A percentile compares a stretch with the other conserved stretches of the same genome.
Conservation (phyloP, 1,140 invertebrate species). For the Lasaia peninsularis region DNA sequence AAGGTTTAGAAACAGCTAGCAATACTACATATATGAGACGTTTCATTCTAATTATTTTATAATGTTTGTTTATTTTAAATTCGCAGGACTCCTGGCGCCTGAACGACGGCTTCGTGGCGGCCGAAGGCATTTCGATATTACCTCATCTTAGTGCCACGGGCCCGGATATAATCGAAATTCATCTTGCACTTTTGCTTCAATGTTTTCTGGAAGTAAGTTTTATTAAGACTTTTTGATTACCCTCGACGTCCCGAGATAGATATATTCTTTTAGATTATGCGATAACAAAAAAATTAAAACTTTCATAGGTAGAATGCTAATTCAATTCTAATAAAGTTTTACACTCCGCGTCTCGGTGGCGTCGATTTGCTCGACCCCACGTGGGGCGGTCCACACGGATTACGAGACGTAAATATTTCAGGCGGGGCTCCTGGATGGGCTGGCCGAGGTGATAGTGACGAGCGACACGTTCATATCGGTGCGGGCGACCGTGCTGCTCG, state of each 20-base stretch:
- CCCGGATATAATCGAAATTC: constrained; percentile 94
- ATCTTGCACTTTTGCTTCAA: constrained; percentile 92
- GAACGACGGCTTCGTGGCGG: constrained; percentile 93
- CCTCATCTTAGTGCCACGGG: constrained; percentile 89
- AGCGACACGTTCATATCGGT: constrained; percentile 93
- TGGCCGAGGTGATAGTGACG: constrained; percentile 94
- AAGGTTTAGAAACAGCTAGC: too few species aligned
- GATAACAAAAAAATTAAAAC: too few species aligned
- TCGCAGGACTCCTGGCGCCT: constrained; percentile 89
- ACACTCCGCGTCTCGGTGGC: too few species aligned
- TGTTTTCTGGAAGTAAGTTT: constrained; percentile 85
- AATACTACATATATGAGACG: too few species aligned
- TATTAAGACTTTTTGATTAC: background rate
- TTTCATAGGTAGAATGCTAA: too few species aligned
- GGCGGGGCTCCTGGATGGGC: constrained; percentile 90
- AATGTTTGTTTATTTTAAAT: too few species aligned
- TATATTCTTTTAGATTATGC: too few species aligned
- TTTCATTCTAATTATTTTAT: too few species aligned
- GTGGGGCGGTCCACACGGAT: too few species aligned
- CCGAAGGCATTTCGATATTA: constrained; percentile 90
- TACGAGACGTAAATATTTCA: too few species aligned
- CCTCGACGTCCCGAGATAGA: background rate
- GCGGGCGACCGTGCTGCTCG: constrained; percentile 91
- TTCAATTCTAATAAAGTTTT: too few species aligned
- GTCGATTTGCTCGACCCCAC: too few species aligned